phyloP scores from a whole-genome alignment of 1,140 invertebrate species.

The Apocrypta bakeri region DNA sequence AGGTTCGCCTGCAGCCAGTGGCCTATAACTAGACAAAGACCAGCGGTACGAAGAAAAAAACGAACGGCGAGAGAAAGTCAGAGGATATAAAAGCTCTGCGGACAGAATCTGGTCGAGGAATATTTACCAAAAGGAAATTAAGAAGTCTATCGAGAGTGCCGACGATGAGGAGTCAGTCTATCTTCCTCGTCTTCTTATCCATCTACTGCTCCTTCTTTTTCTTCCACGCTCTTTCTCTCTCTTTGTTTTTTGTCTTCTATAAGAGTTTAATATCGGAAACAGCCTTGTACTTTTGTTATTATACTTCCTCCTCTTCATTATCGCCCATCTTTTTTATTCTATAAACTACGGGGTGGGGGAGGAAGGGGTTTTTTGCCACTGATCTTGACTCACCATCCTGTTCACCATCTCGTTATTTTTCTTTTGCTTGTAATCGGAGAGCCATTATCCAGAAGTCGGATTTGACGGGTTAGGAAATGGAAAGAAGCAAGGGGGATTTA shows the following conservation, averaged over 20 bases:
- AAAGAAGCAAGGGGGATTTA: background rate
- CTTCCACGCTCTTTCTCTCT: background rate
- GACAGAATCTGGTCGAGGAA: slow-evolving; percentile 27
- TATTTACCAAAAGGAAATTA: slow-evolving; percentile 49
- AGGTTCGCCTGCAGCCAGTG: background rate
- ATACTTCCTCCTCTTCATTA: slow-evolving; percentile 35
- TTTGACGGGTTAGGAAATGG: background rate
- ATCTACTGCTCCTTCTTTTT: background rate
- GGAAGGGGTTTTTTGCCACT: background rate
- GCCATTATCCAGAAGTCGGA: background rate
- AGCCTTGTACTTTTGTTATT: slow-evolving; percentile 44
- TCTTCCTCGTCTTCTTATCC: background rate
- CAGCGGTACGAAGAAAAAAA: background rate
- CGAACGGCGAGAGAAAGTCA: background rate
- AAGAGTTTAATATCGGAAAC: slow-evolving; percentile 47
- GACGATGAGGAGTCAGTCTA: background rate
- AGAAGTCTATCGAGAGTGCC: slow-evolving; percentile 45
- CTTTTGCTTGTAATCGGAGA: background rate
- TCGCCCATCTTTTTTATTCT: background rate
- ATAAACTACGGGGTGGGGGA: background rate
- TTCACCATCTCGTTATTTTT: background rate
- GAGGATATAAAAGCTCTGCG: slow-evolving; percentile 28
- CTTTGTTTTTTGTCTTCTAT: slow-evolving; percentile 23
- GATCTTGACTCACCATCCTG: background rate
- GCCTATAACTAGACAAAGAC: background rate